These are phyloP conservation scores for Leontocebus nigricollis DNA, from an alignment of 2,797 vertebrate genomes.

Conservation along the genomic window DNA sequence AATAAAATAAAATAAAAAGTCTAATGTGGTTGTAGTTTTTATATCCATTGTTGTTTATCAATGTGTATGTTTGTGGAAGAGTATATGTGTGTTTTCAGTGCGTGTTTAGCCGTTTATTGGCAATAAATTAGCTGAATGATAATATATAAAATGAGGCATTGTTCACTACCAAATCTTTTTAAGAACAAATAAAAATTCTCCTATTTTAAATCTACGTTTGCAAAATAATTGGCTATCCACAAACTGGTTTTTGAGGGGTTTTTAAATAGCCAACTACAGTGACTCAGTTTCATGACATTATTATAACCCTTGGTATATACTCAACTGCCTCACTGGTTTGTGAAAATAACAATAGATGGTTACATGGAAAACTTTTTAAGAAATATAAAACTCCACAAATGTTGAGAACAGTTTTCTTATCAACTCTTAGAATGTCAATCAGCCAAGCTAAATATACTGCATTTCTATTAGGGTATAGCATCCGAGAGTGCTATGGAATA, in stretches of 20 bases:
- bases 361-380: slow-evolving; percentile 13
- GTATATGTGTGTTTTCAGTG: not conserved
- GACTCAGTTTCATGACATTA: not conserved
- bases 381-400: not conserved
- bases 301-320: not conserved
- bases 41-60: not conserved
- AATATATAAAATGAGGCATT: not conserved
- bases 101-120: not conserved
- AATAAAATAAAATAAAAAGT: not conserved
- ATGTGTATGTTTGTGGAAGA: not conserved
- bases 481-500: not conserved
- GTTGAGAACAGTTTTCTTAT: not conserved
- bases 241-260: not conserved
- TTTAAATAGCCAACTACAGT: not conserved
- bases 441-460: not conserved
- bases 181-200: not conserved
- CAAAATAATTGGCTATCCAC: not conserved
- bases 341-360: not conserved
- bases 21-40: not conserved
- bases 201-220: not conserved
- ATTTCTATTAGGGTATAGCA: not conserved
- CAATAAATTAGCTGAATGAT: slow-evolving; percentile 4
- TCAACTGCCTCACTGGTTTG: not conserved
- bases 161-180: not conserved
- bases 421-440: not conserved